Evolutionary conservation across 2,888 invertebrate species (phyloP).

Genomic region (Dryococelus australis): DNA sequence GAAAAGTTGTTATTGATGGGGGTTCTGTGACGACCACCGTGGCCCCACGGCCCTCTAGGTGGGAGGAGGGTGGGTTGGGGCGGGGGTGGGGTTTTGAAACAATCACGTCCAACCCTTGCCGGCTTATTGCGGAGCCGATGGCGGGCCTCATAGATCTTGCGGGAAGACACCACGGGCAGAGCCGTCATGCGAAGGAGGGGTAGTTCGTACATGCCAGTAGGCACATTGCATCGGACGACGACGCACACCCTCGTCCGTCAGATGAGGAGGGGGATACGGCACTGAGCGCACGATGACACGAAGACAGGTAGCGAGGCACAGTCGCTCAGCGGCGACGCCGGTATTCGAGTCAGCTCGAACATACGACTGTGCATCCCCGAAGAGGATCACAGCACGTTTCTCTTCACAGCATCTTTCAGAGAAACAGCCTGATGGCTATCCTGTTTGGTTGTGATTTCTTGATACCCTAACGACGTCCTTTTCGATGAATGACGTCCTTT

Average conservation of each 20-base stretch:
- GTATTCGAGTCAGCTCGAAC: too few species aligned
- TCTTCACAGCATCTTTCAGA: too few species aligned
- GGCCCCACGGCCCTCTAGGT: not conserved
- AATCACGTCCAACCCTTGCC: conserved; percentile 41
- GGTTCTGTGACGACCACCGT: conserved; percentile 21
- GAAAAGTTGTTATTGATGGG: conserved; percentile 46
- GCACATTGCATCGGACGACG: not conserved
- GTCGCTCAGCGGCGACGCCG: too few species aligned
- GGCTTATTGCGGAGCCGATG: conserved; percentile 41
- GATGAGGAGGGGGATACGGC: not conserved
- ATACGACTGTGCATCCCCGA: too few species aligned
- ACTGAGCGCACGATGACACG: too few species aligned
- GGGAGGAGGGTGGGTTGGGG: too few species aligned
- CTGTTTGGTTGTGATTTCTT: too few species aligned
- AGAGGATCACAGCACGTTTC: too few species aligned
- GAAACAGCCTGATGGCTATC: too few species aligned
- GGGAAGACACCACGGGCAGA: conserved; percentile 29
- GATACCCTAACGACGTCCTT: too few species aligned
- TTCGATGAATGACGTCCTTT: too few species aligned
- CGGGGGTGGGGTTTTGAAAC: conserved; percentile 39
- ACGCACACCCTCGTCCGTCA: not conserved
- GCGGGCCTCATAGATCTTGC: conserved; percentile 40
- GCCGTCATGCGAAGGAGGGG: not conserved
- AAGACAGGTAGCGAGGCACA: too few species aligned
- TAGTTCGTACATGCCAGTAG: not conserved